Conservation (phyloP, 2,797 vertebrate genomes). For the Xiphophorus birchmanni region DNA sequence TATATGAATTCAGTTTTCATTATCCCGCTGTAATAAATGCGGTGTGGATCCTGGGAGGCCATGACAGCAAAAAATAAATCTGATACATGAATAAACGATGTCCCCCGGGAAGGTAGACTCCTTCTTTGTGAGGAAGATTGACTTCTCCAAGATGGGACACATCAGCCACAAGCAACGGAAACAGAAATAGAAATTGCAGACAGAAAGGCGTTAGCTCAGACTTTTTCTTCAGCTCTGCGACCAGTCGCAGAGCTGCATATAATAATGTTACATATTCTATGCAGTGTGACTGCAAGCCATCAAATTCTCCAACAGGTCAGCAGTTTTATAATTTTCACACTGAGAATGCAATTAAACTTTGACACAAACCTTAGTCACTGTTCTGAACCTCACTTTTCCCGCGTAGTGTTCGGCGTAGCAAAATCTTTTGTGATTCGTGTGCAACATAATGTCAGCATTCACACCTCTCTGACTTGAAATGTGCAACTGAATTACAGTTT, state of each 20-base stretch:
- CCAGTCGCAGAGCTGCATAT: constrained; percentile 71
- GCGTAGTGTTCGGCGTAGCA: constrained; percentile 11
- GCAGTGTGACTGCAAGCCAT: constrained; percentile 72
- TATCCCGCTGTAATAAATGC: constrained; percentile 82
- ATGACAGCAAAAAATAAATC: constrained; percentile 81
- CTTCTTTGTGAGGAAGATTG: constrained; percentile 83
- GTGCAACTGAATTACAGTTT: constrained; percentile 34
- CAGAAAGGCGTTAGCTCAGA: constrained; percentile 62
- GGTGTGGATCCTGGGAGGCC: constrained; percentile 79
- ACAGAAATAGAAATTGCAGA: constrained; percentile 76
- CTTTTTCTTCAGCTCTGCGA: constrained; percentile 56
- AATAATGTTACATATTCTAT: constrained; percentile 74
- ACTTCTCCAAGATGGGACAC: constrained; percentile 81
- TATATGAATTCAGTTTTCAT: constrained; percentile 83
- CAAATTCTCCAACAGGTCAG: constrained; percentile 71
- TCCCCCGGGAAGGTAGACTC: constrained; percentile 74
- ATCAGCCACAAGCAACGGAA: constrained; percentile 76
- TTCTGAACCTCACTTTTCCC: constrained; percentile 35
- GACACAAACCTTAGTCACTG: constrained; percentile 58
- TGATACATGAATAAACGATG: constrained; percentile 84
- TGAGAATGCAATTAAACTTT: constrained; percentile 72
- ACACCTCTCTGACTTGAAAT: constrained; percentile 40
- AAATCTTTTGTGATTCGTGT: constrained; percentile 32
- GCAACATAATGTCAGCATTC: constrained; percentile 40
- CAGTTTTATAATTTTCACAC: constrained; percentile 71